Conservation (phyloP, 2,888 invertebrate species). For the Ennomos fuscantarius region DNA sequence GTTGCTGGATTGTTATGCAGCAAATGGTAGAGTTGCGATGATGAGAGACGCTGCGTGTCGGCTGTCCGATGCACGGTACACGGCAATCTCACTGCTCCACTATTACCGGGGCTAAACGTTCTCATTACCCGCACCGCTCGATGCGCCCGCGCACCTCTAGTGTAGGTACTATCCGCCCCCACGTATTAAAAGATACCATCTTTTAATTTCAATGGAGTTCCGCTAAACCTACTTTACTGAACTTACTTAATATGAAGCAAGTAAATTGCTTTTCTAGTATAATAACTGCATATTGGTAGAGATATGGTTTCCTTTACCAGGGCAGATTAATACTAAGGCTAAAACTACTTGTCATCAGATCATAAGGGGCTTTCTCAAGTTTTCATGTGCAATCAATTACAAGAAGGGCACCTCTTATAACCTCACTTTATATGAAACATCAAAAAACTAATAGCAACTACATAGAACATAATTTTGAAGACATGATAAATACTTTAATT, state of each 20-base stretch:
- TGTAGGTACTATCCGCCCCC: conserved; percentile 51
- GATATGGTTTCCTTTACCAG: conserved; percentile 9
- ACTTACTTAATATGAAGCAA: conserved; percentile 27
- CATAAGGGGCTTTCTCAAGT: conserved; percentile 9
- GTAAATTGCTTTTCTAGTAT: conserved; percentile 34
- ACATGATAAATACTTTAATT: too few relatives aligned
- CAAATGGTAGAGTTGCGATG: conserved; percentile 57
- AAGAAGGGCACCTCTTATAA: not conserved
- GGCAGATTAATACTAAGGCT: not conserved
- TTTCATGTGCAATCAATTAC: conserved; percentile 9
- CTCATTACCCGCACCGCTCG: conserved; percentile 64
- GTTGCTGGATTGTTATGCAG: conserved; percentile 51
- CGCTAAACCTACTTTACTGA: conserved; percentile 29
- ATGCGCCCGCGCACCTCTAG: conserved; percentile 49
- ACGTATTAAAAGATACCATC: conserved; percentile 60
- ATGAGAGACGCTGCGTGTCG: conserved; percentile 60
- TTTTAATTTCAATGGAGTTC: conserved; percentile 57
- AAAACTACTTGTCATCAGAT: not conserved
- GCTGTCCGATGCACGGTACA: conserved; percentile 54
- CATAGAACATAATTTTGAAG: too few relatives aligned
- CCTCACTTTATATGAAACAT: too few relatives aligned
- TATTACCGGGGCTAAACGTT: conserved; percentile 70
- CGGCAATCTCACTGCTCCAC: conserved; percentile 63
- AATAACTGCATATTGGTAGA: conserved; percentile 20
- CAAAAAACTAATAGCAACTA: too few relatives aligned